Evolutionary conservation across 37 sponge, comb jelly and placozoan species (phyloP).

Genomic region (Aplysina aerophoba): DNA sequence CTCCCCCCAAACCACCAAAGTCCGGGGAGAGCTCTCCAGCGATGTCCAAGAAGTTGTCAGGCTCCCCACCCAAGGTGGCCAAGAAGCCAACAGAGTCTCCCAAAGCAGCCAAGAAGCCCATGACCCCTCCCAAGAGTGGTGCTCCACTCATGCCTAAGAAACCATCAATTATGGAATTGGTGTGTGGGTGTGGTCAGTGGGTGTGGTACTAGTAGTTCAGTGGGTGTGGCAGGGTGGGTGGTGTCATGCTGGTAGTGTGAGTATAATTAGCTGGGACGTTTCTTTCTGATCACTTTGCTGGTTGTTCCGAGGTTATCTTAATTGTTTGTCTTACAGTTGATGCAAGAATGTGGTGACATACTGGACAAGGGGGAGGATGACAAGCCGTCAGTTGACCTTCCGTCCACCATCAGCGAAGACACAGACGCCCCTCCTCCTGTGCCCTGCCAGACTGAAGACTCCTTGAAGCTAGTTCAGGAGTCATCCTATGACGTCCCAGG

Average conservation of each 20-base stretch:
- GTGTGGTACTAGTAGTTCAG: too few species aligned
- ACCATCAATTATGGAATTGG: conserved; percentile 14
- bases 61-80: background rate
- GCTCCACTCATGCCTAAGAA: background rate
- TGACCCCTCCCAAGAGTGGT: background rate
- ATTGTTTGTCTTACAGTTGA: background rate
- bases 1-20: conserved; percentile 9
- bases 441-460: conserved; percentile 16
- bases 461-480: background rate
- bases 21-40: background rate
- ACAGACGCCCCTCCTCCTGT: conserved; percentile 3
- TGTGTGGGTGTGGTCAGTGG: background rate
- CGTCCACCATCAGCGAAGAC: background rate
- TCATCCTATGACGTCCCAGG: conserved; percentile 17
- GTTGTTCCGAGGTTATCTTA: too few species aligned
- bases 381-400: background rate
- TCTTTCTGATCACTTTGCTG: too few species aligned
- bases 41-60: background rate
- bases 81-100: conserved; percentile 1
- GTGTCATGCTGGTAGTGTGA: too few species aligned
- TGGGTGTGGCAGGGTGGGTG: too few species aligned
- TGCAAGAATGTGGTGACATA: conserved; percentile 22
- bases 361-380: background rate
- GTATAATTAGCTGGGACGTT: too few species aligned
- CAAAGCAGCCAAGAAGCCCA: background rate